A percentile compares a stretch with the other conserved stretches of the same genome.
phyloP scores from a whole-genome alignment of 2,888 invertebrate genomes.

The Lymantria monacha region DNA sequence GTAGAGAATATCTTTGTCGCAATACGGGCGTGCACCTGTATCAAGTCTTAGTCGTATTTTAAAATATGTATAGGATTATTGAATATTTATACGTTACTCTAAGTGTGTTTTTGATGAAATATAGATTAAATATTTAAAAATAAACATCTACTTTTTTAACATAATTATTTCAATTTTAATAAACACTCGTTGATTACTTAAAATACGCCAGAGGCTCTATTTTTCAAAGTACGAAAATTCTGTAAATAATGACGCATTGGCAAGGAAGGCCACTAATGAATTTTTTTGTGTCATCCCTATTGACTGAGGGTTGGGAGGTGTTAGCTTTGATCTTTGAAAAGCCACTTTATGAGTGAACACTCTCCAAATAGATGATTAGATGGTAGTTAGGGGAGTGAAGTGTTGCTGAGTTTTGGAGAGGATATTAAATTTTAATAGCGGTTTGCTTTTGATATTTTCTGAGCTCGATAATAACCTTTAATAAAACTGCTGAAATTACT shows the following conservation, averaged over 20 bases:
- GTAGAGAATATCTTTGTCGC: too few relatives aligned
- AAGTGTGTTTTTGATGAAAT: too few relatives aligned
- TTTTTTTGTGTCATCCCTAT: constrained; percentile 49
- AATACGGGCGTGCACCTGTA: too few relatives aligned
- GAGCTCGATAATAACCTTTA: background rate
- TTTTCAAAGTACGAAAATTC: constrained; percentile 24
- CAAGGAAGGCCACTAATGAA: constrained; percentile 58
- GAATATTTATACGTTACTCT: too few relatives aligned
- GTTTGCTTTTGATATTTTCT: constrained; percentile 33
- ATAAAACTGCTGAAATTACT: background rate
- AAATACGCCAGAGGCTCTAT: constrained; percentile 34
- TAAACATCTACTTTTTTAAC: too few relatives aligned
- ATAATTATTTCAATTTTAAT: too few relatives aligned
- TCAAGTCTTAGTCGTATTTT: too few relatives aligned
- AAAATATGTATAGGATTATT: too few relatives aligned
- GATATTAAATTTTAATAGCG: constrained; percentile 48
- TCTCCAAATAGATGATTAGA: constrained; percentile 66
- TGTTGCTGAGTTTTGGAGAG: constrained; percentile 13
- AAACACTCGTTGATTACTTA: too few relatives aligned
- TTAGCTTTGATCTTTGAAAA: constrained; percentile 70
- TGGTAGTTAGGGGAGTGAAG: constrained; percentile 49
- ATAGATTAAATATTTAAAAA: too few relatives aligned
- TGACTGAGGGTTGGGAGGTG: constrained; percentile 36
- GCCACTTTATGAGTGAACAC: constrained; percentile 65
- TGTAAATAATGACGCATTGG: constrained; percentile 29